Evolutionary conservation across 1,140 invertebrate genomes (phyloP), one percentile per base, ranked within the genome.

Genomic region (Heliconius hewitsoni): DNA sequence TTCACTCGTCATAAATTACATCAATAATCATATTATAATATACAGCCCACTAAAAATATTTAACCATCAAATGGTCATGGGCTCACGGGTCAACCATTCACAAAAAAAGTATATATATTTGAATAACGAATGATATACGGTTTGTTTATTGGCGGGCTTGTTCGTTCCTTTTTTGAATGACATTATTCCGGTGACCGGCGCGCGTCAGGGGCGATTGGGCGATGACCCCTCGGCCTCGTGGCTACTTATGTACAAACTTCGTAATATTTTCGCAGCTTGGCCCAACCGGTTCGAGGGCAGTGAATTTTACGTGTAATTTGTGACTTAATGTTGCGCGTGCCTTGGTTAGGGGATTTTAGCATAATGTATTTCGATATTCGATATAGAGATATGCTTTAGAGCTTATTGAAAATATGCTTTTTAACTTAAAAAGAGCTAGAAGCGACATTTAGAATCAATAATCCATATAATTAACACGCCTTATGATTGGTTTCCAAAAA

Each of bases 91-190:
- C 90, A 93, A 87, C 90, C 91, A 90, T 94, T 93, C 90, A 87
- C 86, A 83, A 87, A 89, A 86, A 90, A 66, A 66, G 50, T 27
- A 86, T 90, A 89, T 87, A 86, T 93, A 93, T 94, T 94, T 94
- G 91, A 93, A 93, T 92, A 93, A 88, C 80, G 90, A 93, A 94
- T 94, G 93, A 94, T 93, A 90, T 94, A 94, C 91, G 92, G 89
- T 93, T 93, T 94, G 93, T 94, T 94, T 94, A 94, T 94, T 93
- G 90, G 93, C 90, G 90, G 89, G 91, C 88, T 87, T 87, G 86
- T 87, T 81, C 87, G 87, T 90, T 90, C 86, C 85, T 91, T 89
- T 87, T 91, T 93, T 89, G 86, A 93, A 91, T 90, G 87, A 83
- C 87, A 91, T 93, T 94, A 93, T 88, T 81, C 46, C 79, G 84